Evolutionary conservation across 2,888 invertebrate genomes (phyloP), one percentile per base, ranked within the genome.

Genomic region (Agrotis puta): DNA sequence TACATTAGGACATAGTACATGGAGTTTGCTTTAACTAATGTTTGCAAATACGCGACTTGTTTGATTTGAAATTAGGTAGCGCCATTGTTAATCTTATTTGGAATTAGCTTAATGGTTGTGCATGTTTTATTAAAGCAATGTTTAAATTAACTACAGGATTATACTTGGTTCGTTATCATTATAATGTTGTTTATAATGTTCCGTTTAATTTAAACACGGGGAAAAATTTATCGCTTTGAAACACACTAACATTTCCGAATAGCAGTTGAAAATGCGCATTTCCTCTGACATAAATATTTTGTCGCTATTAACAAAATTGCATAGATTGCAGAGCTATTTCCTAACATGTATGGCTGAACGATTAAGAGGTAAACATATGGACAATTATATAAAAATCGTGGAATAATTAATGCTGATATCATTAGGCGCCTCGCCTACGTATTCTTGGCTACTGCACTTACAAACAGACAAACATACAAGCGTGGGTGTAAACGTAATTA

Each of bases 391-490:
- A 82, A 74, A 77, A 85, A 76, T 74, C 66, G 79, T 65, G 67
- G 59, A 83, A 86, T 87, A 90, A 89, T 88, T 85, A 87, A 88
- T 85, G 87, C 87, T 86, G 85, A 88, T 85, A 74, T 81, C 81
- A 82, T 81, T 79, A 78, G 86, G 88, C 88, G 88, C 88, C 85
- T 82, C 88, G 87, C 87, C 89, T 82, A 88, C 88, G 24, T 53
- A 13, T 22, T 61, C 59, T 33, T 64, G 69, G 82, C 85, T 81
- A 81, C 84, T 79, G 82, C 69, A 74, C 63, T 80, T 80, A 79
- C 77, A 84, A 78, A 85, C 87, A 82, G 77, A 80, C 79, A 76
- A 69, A 82, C 72, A 76, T 45, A 64, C 72, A 62, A 24, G 73
- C 74, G 83, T 86, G 51, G 86, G 85, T 59, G 79, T 70, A 66